phyloP scores from a whole-genome alignment of 2,888 invertebrate genomes.

The Resseliella maxima region DNA sequence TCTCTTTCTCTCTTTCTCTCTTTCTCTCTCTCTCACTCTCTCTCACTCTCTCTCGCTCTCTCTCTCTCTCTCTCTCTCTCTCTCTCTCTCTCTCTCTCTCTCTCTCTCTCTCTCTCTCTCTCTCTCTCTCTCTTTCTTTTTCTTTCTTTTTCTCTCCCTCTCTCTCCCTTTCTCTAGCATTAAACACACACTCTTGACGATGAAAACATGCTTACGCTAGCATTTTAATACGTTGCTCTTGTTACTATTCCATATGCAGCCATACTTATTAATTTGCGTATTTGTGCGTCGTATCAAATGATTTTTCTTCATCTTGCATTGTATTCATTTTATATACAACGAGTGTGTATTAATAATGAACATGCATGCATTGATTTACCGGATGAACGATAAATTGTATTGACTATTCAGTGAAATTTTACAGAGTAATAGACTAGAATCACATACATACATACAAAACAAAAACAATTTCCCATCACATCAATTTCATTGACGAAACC shows the following conservation, averaged over 20 bases:
- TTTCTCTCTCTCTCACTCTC: too few relatives aligned
- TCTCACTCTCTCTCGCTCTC: too few relatives aligned
- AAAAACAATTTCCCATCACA: neutral
- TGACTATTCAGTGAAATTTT: too few relatives aligned
- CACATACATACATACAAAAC: neutral
- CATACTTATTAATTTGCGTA: neutral
- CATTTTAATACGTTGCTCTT: too few relatives aligned
- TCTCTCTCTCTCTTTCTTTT: too few relatives aligned
- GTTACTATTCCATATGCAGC: too few relatives aligned
- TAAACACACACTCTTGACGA: neutral
- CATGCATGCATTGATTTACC: too few relatives aligned
- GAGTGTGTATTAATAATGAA: too few relatives aligned
- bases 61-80: neutral
- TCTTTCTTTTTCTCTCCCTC: too few relatives aligned
- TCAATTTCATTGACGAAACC: neutral
- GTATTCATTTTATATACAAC: neutral
- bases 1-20: neutral
- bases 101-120: neutral
- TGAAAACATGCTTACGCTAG: too few relatives aligned
- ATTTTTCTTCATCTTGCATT: neutral
- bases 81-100: neutral
- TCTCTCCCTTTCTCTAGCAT: neutral
- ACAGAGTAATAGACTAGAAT: neutral
- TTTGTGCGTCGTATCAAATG: too few relatives aligned
- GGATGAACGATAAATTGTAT: too few relatives aligned